phyloP scores from a whole-genome alignment of 1,140 invertebrate species.

The Panulirus ornatus region DNA sequence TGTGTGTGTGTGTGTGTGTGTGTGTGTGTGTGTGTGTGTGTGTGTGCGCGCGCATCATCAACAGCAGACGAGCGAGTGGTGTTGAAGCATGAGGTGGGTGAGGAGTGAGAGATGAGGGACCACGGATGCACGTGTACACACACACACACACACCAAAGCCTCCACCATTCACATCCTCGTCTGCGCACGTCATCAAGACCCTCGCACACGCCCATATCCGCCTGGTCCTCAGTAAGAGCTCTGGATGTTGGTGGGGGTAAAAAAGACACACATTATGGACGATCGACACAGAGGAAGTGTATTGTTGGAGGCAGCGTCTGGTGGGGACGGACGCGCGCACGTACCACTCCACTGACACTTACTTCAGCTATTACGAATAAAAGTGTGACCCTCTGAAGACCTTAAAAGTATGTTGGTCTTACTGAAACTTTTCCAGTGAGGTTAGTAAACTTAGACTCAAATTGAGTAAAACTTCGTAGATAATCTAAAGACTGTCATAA shows the following conservation, averaged over 20 bases:
- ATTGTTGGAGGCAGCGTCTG: neutral
- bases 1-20: neutral
- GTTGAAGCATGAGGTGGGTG: too few species aligned
- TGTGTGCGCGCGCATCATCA: neutral
- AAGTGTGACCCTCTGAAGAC: too few species aligned
- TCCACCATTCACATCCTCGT: neutral
- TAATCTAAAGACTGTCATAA: too few species aligned
- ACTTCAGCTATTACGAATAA: too few species aligned
- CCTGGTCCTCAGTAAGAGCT: conserved; percentile 14
- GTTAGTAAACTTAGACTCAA: too few species aligned
- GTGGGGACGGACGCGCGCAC: too few species aligned
- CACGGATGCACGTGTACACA: conserved; percentile 3
- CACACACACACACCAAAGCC: neutral
- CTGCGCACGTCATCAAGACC: conserved; percentile 9
- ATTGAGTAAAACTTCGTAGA: too few species aligned
- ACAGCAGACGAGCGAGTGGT: too few species aligned
- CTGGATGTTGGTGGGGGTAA: conserved; percentile 10
- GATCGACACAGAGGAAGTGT: conserved; percentile 11
- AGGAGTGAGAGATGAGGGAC: neutral
- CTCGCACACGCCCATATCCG: conserved; percentile 44
- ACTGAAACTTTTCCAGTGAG: too few species aligned
- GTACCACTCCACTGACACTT: too few species aligned
- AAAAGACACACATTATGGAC: conserved; percentile 36
- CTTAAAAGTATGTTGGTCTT: too few species aligned
- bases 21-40: neutral